Base-by-base conservation (phyloP, 2,888 invertebrate genomes). In the Netelia melanura region DNA sequence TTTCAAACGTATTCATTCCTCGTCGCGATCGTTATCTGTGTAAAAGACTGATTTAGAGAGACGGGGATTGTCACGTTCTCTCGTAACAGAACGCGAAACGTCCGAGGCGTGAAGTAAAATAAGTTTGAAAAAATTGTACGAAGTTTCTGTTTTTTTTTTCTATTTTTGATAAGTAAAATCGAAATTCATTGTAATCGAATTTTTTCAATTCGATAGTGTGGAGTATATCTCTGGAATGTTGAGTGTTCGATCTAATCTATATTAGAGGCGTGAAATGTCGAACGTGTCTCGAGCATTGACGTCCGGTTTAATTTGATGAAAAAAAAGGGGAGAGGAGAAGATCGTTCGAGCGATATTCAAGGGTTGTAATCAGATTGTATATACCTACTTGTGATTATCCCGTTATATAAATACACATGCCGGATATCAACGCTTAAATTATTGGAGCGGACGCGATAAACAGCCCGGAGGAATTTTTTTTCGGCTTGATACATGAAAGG, bases 341-440 rank as follows among this genome's bases (percentile, higher is more conserved):
- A 64, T 62, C 62, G 52, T 43, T 52, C 17, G 64, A 21, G 48
- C 21, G 68, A 68, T 75, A 65, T 64, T 64, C 48, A 14, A 75
- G 75, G 64, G 38, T 75, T 54, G 14, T 30, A 54, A 64, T 54
- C 65, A 52, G 74, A 48, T 62, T 17, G 17, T 17, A 17, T 17
- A 17, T 61, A 74, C 48, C 48, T 48, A 25, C 48, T 17, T 17
- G 25, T 5, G 30, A 52, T 30, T 74, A 10, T 62, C 9, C 38
- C 38, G 9, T 17, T 44, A 30, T 74, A 62, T 62, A 62, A 62
- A 30, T 56, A 44, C 30, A n/a, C 25, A 8, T 54, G 52, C 54
- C 75, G 75, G 75, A 75, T 54, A 64, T 14, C 54, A 64, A 25
- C 11, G 74, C 48, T 74, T 62, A 74, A 74, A 74, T 74, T 65